Evolutionary conservation across 2,888 invertebrate species (phyloP).

Genomic region (Heliconius ismenius): DNA sequence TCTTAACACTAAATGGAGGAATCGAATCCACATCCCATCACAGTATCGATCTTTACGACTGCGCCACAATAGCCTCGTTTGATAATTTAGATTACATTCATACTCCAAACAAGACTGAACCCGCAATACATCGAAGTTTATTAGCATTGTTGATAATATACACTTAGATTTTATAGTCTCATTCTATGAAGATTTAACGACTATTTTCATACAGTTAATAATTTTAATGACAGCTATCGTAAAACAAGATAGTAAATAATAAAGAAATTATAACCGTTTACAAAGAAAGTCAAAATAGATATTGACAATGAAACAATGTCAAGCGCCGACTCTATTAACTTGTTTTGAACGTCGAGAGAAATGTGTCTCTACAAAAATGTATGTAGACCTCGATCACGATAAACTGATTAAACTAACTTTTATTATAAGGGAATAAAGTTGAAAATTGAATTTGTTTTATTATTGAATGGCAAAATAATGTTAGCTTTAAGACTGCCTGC

Average conservation of each 20-base stretch:
- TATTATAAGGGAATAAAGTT: conserved; percentile 23
- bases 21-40: neutral
- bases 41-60: neutral
- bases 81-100: neutral
- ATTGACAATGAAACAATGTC: conserved; percentile 41
- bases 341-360: conserved; percentile 42
- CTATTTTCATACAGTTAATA: conserved; percentile 20
- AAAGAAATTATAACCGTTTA: conserved; percentile 29
- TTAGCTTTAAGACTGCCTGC: conserved; percentile 46
- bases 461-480: conserved; percentile 22
- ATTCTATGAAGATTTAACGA: conserved; percentile 13
- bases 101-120: neutral
- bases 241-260: conserved; percentile 15
- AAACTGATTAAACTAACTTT: neutral
- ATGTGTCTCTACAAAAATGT: conserved; percentile 34
- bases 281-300: conserved; percentile 37
- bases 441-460: conserved; percentile 5
- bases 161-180: conserved; percentile 1
- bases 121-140: neutral
- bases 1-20: too few relatives aligned
- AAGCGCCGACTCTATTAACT: conserved; percentile 38
- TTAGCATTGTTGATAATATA: neutral
- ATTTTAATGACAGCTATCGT: conserved; percentile 15
- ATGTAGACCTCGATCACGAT: neutral
- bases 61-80: neutral